Evolutionary conservation across 1,140 invertebrate genomes (phyloP).

Genomic region (Trissolcus basalis): DNA sequence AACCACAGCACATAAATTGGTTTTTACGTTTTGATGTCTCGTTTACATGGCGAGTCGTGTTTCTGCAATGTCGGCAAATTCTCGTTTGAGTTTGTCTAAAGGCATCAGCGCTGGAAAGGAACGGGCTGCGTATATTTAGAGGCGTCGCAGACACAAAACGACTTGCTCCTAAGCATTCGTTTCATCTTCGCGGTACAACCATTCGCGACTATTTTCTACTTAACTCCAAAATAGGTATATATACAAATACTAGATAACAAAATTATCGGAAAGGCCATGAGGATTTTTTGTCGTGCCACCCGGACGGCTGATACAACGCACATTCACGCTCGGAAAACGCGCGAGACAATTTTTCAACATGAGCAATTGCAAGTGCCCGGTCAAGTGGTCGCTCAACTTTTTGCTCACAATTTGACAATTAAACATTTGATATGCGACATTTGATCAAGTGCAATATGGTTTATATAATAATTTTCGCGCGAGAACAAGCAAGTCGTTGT

Average conservation of each 20-base stretch:
- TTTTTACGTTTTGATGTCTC: slow-evolving; percentile 46
- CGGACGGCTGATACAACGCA: too few species aligned
- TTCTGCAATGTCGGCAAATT: slow-evolving; percentile 47
- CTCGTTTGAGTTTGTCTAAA: slow-evolving; percentile 52
- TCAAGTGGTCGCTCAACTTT: too few species aligned
- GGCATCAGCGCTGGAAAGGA: slow-evolving; percentile 37
- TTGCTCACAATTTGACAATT: too few species aligned
- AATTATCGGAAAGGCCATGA: too few species aligned
- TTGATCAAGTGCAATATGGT: too few species aligned
- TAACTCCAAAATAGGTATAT: slow-evolving; percentile 38
- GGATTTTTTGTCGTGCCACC: too few species aligned
- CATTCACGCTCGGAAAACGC: too few species aligned
- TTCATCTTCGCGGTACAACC: slow-evolving; percentile 32
- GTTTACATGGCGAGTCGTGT: slow-evolving; percentile 40
- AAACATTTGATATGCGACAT: too few species aligned
- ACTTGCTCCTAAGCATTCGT: slow-evolving; percentile 48
- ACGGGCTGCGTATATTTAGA: slow-evolving; percentile 57
- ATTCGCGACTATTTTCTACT: slow-evolving; percentile 50
- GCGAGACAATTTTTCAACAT: too few species aligned
- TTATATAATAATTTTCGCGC: too few species aligned
- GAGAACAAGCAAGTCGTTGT: too few species aligned
- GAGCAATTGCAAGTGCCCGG: too few species aligned
- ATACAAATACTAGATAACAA: slow-evolving; percentile 17
- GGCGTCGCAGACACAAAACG: slow-evolving; percentile 58
- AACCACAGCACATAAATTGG: slow-evolving; percentile 31